phyloP scores from a whole-genome alignment of 2,797 vertebrate genomes.

The Oreochromis mossambicus region DNA sequence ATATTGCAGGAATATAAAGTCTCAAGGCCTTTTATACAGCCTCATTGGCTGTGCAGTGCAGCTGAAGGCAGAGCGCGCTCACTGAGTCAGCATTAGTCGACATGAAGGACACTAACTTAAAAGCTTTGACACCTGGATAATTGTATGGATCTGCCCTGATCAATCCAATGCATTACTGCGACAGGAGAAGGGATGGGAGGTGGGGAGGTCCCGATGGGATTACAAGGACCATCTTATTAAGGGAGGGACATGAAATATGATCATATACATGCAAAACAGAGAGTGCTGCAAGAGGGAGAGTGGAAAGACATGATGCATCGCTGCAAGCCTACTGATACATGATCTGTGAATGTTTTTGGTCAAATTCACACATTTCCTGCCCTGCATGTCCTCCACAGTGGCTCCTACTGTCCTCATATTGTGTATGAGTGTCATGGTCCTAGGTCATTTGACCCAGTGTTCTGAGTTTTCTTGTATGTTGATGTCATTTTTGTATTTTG shows the following conservation, averaged over 20 bases:
- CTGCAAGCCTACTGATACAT: not conserved
- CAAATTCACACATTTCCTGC: not conserved
- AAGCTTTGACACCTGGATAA: slow-evolving; percentile 50
- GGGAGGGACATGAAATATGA: not conserved
- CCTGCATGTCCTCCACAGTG: not conserved
- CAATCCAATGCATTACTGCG: slow-evolving; percentile 44
- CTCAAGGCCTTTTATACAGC: not conserved
- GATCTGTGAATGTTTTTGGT: not conserved
- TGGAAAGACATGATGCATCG: not conserved
- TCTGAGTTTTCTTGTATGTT: not conserved
- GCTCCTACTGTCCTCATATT: not conserved
- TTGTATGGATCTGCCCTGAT: slow-evolving; percentile 55
- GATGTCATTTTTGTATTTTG: not conserved
- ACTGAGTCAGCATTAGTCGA: slow-evolving; percentile 39
- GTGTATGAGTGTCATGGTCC: not conserved
- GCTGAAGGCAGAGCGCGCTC: not conserved
- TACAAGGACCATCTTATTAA: not conserved
- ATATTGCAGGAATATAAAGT: not conserved
- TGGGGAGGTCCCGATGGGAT: not conserved
- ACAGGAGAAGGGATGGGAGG: not conserved
- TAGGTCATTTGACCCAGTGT: not conserved
- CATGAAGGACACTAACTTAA: slow-evolving; percentile 45
- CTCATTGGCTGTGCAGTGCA: not conserved
- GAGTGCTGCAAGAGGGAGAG: not conserved
- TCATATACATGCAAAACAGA: not conserved